Base-by-base conservation (phyloP, 2,888 invertebrate genomes). In the Neocrepidodera transversa region DNA sequence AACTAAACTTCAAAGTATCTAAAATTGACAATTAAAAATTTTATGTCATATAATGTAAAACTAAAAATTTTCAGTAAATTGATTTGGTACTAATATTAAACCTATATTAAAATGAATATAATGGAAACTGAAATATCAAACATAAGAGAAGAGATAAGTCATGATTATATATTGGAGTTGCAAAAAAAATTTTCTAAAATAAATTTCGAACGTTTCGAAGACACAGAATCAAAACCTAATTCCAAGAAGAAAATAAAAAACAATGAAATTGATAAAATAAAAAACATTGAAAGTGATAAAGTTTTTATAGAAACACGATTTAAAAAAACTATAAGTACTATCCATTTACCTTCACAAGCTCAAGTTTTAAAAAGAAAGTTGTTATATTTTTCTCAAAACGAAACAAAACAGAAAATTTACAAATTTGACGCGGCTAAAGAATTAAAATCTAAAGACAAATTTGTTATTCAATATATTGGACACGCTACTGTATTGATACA, bases 381-480 rank as follows among this genome's bases (percentile, higher is more conserved):
- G 6, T 11, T 26, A 20, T 43, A 43, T 13, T 43, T 43, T 8
- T 43, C 43, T 1, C 43, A 43, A 11, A 11, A 23, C 11, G 43
- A 43, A 23, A 11, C 20, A 11, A 43, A 43, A 43, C 20, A 43
- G 1, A 13, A 43, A 7, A 18, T 43, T 8, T 43, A 43, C 23
- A 43, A 43, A 26, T 23, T 16, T 11, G 43, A 43, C n/a, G 20
- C 6, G 2, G 18, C 43, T 2, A 7, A 43, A 11, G 43, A 43
- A 26, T 18, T 43, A 13, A 23, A 1, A 8, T 5, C 7, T 1
- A 43, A 43, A 11, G 43, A 43, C 11, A 43, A 23, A 17, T 43
- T 43, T 23, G 18, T 11, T 3, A 26, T 43, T 20, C 43, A 43
- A 1, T 43, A 43, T n/a, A 43, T 43, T 11, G 43, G 43, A 20